phyloP scores from a whole-genome alignment of 2,888 invertebrate species.

The Oxyscelio sp. region DNA sequence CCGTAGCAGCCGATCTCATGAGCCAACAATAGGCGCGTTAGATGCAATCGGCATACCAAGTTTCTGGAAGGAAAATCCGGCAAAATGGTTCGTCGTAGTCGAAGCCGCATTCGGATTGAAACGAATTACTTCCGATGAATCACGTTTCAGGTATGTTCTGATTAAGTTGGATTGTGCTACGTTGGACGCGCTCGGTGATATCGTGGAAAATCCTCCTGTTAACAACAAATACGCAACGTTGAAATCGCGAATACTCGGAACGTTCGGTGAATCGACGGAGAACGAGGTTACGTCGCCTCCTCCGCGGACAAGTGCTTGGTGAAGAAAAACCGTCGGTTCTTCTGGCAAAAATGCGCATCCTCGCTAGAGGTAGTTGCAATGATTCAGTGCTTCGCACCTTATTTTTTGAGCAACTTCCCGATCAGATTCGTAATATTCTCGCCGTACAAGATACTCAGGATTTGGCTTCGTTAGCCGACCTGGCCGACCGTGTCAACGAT shows the following conservation, averaged over 20 bases:
- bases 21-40: too few species aligned
- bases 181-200: not conserved
- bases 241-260: not conserved
- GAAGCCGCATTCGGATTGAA: not conserved
- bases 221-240: not conserved
- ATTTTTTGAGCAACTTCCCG: slow-evolving; percentile 25
- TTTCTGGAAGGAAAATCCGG: not conserved
- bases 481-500: not conserved
- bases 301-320: not conserved
- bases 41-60: not conserved
- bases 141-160: not conserved
- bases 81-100: not conserved
- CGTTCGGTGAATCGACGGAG: not conserved
- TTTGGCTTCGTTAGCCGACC: not conserved
- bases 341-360: not conserved
- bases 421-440: not conserved
- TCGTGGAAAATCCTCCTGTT: not conserved
- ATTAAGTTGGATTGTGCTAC: not conserved
- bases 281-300: not conserved
- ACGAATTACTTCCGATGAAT: not conserved
- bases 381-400: slow-evolving; percentile 15
- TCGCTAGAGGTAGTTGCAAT: too few species aligned
- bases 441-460: not conserved
- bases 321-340: not conserved
- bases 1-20: too few species aligned